phyloP scores from a whole-genome alignment of 2,797 vertebrate genomes.

The Manis javanica region DNA sequence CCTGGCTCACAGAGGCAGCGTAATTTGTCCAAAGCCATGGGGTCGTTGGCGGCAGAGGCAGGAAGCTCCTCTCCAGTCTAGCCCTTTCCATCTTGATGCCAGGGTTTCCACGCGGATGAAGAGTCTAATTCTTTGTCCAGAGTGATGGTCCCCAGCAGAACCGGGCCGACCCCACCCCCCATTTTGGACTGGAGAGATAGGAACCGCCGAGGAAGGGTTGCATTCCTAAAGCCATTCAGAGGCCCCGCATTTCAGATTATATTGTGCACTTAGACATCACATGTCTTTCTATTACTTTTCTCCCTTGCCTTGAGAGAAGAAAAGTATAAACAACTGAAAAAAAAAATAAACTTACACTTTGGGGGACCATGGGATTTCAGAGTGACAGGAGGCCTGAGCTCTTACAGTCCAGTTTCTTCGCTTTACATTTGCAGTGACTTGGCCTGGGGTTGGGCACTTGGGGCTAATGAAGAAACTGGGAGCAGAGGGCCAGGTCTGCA shows the following conservation, averaged over 20 bases:
- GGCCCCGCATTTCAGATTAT: neutral
- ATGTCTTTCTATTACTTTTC: neutral
- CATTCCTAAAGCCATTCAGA: neutral
- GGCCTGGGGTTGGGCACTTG: neutral
- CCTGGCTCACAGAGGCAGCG: neutral
- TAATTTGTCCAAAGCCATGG: neutral
- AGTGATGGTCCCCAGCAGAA: neutral
- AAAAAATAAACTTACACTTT: neutral
- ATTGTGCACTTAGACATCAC: neutral
- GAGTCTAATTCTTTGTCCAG: neutral
- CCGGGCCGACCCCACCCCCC: neutral
- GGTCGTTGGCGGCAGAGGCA: neutral
- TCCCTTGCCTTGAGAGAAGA: neutral
- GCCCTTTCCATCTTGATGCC: neutral
- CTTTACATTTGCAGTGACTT: neutral
- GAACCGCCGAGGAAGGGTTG: neutral
- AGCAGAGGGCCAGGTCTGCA: neutral
- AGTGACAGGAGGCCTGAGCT: neutral
- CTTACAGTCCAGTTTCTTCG: neutral
- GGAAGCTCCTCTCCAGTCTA: neutral
- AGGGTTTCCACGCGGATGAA: neutral
- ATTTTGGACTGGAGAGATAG: neutral
- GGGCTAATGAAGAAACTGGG: neutral
- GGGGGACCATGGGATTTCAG: neutral
- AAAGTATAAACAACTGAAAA: neutral